These are phyloP conservation scores for Drosophila elegans DNA, from an alignment of 1,140 invertebrate genomes.

Conservation along the genomic window DNA sequence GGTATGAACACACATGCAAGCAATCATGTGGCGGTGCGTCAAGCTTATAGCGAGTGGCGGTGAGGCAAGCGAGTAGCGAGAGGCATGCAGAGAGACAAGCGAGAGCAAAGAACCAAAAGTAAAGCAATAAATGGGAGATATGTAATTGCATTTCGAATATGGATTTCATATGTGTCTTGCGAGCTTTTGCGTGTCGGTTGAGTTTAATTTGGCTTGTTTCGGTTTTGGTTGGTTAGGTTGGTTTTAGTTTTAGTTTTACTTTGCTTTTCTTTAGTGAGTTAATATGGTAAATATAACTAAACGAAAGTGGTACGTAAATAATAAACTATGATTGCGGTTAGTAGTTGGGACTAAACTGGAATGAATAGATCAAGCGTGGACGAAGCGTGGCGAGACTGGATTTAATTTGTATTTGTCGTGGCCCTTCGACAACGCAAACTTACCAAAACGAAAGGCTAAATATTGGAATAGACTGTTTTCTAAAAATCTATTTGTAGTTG, in stretches of 20 bases:
- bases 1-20: constrained; percentile 24
- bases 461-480: constrained; percentile 48
- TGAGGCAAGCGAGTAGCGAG: constrained; percentile 19
- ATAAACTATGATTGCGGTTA: constrained; percentile 45
- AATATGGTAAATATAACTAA: constrained; percentile 31
- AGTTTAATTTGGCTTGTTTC: constrained; percentile 5
- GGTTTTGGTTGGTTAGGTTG: neutral
- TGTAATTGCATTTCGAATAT: constrained; percentile 50
- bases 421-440: constrained; percentile 58
- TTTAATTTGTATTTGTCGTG: constrained; percentile 30
- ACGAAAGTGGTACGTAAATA: constrained; percentile 34
- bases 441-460: constrained; percentile 72
- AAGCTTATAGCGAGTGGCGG: constrained; percentile 7
- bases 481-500: constrained; percentile 48
- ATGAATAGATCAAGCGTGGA: constrained; percentile 18
- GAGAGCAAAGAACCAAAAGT: constrained; percentile 69
- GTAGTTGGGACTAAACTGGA: constrained; percentile 20
- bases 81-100: constrained; percentile 42
- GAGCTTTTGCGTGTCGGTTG: constrained; percentile 2
- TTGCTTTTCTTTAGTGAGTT: constrained; percentile 28
- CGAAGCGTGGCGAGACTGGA: constrained; percentile 29
- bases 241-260: constrained; percentile 9
- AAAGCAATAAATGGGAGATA: constrained; percentile 54
- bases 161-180: constrained; percentile 44
- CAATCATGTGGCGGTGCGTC: constrained; percentile 5